Evolutionary conservation across 2,113 vertebrate species (phyloP).

Genomic region (Macheiramphus alcinus): DNA sequence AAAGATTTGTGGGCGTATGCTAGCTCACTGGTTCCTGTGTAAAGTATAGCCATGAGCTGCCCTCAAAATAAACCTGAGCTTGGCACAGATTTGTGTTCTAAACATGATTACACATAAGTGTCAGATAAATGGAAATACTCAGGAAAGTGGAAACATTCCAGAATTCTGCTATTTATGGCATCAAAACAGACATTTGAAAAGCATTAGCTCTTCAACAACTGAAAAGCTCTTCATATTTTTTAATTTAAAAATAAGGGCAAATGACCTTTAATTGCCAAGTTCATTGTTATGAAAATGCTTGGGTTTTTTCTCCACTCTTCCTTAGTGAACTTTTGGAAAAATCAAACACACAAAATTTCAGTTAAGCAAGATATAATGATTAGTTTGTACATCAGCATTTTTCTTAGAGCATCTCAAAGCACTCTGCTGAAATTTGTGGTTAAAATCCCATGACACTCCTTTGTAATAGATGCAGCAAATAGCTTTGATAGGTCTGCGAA

Average conservation of each 20-base stretch:
- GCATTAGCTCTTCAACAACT: neutral
- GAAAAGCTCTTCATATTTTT: neutral
- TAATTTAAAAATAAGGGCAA: neutral
- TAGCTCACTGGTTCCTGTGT: neutral
- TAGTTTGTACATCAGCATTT: neutral
- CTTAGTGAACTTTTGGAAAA: neutral
- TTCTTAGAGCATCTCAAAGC: neutral
- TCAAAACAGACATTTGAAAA: neutral
- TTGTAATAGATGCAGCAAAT: neutral
- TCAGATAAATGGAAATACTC: neutral
- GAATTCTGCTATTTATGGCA: neutral
- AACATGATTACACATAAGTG: neutral
- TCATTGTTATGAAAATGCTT: neutral
- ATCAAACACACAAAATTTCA: neutral
- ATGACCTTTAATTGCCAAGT: neutral
- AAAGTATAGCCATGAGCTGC: neutral
- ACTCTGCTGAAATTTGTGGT: neutral
- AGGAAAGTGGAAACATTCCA: neutral
- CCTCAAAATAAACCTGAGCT: slow-evolving; percentile 20
- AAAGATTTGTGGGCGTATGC: neutral
- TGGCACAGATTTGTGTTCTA: neutral
- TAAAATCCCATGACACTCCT: neutral
- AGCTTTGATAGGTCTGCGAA: neutral
- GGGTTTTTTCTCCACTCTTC: neutral
- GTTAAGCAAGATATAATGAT: neutral